Base-by-base conservation (phyloP, 2,797 vertebrate genomes). In the Cygnus olor region DNA sequence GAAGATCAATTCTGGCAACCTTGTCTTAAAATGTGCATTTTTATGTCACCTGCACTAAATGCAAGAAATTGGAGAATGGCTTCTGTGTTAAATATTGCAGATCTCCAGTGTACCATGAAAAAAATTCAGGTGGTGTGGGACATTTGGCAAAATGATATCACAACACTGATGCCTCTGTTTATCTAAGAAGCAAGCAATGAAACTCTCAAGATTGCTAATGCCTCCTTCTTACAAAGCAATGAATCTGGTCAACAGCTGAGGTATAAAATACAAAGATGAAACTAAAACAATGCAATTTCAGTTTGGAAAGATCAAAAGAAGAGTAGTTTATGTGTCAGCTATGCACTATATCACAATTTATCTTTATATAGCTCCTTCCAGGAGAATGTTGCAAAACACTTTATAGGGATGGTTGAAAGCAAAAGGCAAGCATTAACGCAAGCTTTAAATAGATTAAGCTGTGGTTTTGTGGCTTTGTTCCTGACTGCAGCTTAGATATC, bases 1-100 rank as follows among this genome's bases (percentile, higher is more conserved):
- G 96, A 97, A 97, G 77, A 97, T 95, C 14, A 92, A 90, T 91
- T 91, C 80, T 89, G 80, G 78, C 76, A 85, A 95, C 83, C 94
- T 93, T 90, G 90, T 89, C 97, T 95, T 92, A 95, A 96, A 97
- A 96, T 80, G 68, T 73, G 80, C 92, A 81, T 93, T 97, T 98
- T 97, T 95, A 96, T 97, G 91, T 94, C 79, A 95, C 54, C 36
- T 61, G 65, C 5, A 53, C 87, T 92, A 97, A 97, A 94, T 85
- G 88, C 38, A 90, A 85, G 74, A 76, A 60, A 94, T 77, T 42
- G 34, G 20, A 95, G 89, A 92, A 95, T 74, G 57, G 84, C 79
- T 84, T 91, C 88, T 80, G 49, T 78, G 77, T 82, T 92, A 89
- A 95, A 25, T 89, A 64, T 77, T 78, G 70, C 56, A 95, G 58